A percentile compares a stretch with the other conserved stretches of the same genome.
phyloP scores from a whole-genome alignment of 2,888 invertebrate genomes.

The Tachina fera region DNA sequence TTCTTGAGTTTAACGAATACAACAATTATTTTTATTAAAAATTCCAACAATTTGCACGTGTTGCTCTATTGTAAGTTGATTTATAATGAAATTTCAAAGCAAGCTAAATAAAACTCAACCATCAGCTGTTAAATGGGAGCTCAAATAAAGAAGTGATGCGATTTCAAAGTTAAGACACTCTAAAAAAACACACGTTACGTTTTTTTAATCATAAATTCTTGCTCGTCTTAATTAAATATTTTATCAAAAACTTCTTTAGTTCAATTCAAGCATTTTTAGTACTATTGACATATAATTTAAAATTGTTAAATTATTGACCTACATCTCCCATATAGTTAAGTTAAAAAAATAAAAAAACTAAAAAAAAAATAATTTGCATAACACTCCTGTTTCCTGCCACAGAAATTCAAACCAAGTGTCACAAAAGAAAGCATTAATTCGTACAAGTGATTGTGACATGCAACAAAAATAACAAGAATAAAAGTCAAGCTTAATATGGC shows the following conservation, averaged over 20 bases:
- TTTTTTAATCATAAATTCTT: too few relatives aligned
- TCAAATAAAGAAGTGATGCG: too few relatives aligned
- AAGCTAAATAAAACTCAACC: too few relatives aligned
- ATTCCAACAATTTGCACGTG: too few relatives aligned
- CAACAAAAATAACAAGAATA: slow-evolving; percentile 47
- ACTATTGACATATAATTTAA: slow-evolving; percentile 60
- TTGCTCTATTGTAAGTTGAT: too few relatives aligned
- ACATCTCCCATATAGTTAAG: slow-evolving; percentile 57
- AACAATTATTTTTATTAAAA: too few relatives aligned
- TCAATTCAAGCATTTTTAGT: slow-evolving; percentile 8
- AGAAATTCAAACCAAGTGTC: slow-evolving; percentile 70
- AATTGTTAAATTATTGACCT: slow-evolving; percentile 70
- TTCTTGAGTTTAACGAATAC: too few relatives aligned
- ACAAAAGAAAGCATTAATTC: slow-evolving; percentile 71
- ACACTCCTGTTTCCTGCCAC: slow-evolving; percentile 72
- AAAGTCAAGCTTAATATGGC: slow-evolving; percentile 46
- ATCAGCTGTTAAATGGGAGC: too few relatives aligned
- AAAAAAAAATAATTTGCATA: slow-evolving; percentile 67
- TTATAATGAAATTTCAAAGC: too few relatives aligned
- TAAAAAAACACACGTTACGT: too few relatives aligned
- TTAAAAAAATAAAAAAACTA: not conserved
- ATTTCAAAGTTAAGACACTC: too few relatives aligned
- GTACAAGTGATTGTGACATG: slow-evolving; percentile 69
- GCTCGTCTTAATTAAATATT: not conserved
- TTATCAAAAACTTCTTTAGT: not conserved